Base-by-base conservation (phyloP, 1,140 invertebrate genomes). In the Solen grandis region DNA sequence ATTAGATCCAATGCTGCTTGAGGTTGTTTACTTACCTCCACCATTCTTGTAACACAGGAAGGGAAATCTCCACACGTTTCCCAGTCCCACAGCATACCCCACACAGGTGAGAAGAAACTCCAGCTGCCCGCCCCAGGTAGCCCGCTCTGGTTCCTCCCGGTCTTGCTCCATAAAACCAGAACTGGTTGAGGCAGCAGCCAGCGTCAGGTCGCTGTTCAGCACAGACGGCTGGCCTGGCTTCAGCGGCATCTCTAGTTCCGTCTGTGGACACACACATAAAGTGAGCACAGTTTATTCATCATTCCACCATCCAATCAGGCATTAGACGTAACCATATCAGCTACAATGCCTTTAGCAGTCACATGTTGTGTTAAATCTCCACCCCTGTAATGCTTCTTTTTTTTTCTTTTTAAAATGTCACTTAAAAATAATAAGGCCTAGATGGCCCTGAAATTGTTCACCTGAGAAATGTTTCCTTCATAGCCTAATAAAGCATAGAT, bases 31-130 rank as follows among this genome's bases (percentile, higher is more conserved):
- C 36, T 70, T 60, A 92, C 97, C 97, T 92, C 97, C 97, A 57
- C 97, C 97, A 92, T 98, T 97, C 91, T 97, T 96, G 92, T 98
- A 97, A 90, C 96, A 97, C 60, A 98, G 93, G 89, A 97, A 98
- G 13, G 97, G 97, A 93, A 98, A 98, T 86, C 97, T 94, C 97
- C 97, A 98, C 63, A 83, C 81, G 35, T 83, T 83, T 33, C 81
- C 81, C 0, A 83, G 27, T 0, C 81, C 81, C 5, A 83, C 81
- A 2, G 81, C 75, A 74, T 83, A 83, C 4, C 81, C 81, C 2
- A 83, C 57, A 75, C 80, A 82, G 97, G 84, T 83, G 2, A 85
- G 54, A 35, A 85, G 52, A 60, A 85, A 85, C 52, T 85, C 84
- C 22, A 82, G 52, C 65, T 76, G 77, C 2, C 84, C 76, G 2